Base-by-base conservation (phyloP, 2,888 invertebrate genomes). In the Epinotia demarniana region DNA sequence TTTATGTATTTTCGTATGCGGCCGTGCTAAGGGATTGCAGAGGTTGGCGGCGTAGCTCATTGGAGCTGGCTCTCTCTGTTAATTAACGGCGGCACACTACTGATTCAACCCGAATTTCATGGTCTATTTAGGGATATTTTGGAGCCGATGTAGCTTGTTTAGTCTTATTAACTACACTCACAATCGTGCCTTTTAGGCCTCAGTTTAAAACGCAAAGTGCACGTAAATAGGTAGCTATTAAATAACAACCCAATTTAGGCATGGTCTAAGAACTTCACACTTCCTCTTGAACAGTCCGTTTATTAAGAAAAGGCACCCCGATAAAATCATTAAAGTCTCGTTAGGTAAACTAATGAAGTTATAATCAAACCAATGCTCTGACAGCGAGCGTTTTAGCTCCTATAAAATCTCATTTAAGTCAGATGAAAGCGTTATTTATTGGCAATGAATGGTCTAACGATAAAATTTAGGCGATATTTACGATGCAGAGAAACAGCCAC, bases 381-480 rank as follows among this genome's bases (percentile, higher is more conserved):
- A 64, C 76, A 72, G 57, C 71, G 78, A 77, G 77, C 77, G 78
- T 75, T 77, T 81, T 79, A 79, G 81, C 80, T 79, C 77, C 78
- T 74, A 80, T 79, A 78, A 77, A 80, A 79, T 79, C 78, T 79
- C 79, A 74, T 81, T 78, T 68, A 79, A 75, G 72, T 76, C 72
- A 75, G 79, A 80, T 82, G 81, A 80, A 80, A 79, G 77, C 77
- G 78, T 78, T 80, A 81, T 79, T 82, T 82, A 82, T 80, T 70
- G 76, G 71, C 61, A 61, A 61, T 62, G 55, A 75, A 67, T 72
- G 61, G 71, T 53, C 18, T 43, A 23, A 53, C 19, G 71, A 57
- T 75, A 67, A 66, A 67, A 71, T 72, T 71, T 46, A 67, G 67
- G 61, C 46, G 43, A 55, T 72, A 60, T 67, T 75, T 75, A 67